Evolutionary conservation across 2,797 vertebrate species (phyloP), one percentile per base, ranked within the genome.

Genomic region (Megalops cyprinoides): DNA sequence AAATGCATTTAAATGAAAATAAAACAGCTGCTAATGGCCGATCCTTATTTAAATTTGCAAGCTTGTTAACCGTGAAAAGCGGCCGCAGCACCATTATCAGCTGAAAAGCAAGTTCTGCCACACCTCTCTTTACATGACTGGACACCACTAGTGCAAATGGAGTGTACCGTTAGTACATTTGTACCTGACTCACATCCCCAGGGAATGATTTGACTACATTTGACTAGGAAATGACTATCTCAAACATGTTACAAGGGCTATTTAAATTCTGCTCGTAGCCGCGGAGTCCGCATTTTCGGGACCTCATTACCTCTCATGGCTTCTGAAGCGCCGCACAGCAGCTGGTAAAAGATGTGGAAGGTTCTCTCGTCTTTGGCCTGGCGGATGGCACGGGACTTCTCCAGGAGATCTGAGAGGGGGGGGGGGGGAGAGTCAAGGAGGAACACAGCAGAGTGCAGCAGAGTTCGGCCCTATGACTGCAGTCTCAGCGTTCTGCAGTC

Each of bases 301-400:
- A 1, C 71, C 49, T 48, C 71, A 89, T 90, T 73, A 97, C 97
- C 92, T 92, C 90, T 94, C 31, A 91, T 93, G 87, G 93, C 89
- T 37, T 96, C 94, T 4, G 95, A 92, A 0, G 96, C 94, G 3
- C 97, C 97, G 80, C 92, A 94, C 74, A 98, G 86, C 83, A 98
- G 82, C 92, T 98, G 97, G 85, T 98, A 98, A 87, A 98, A 98
- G 82, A 97, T 92, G 85, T 98, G 97, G 89, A 98, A 98, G 34
- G 97, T 97, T 83, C 97, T 92, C 85, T 98, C 97, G 1, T 97
- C 97, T 88, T 96, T 97, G 86, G 97, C 96, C 88, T 98, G 97
- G 48, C 97, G 95, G 83, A 97, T 96, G 82, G 97, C 97, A 75
- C 97, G 86, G 0, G 97, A 98, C 91, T 97, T 98, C 91, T 98